phyloP scores from a whole-genome alignment of 2,888 invertebrate genomes.

The Orchesellides sinensis region DNA sequence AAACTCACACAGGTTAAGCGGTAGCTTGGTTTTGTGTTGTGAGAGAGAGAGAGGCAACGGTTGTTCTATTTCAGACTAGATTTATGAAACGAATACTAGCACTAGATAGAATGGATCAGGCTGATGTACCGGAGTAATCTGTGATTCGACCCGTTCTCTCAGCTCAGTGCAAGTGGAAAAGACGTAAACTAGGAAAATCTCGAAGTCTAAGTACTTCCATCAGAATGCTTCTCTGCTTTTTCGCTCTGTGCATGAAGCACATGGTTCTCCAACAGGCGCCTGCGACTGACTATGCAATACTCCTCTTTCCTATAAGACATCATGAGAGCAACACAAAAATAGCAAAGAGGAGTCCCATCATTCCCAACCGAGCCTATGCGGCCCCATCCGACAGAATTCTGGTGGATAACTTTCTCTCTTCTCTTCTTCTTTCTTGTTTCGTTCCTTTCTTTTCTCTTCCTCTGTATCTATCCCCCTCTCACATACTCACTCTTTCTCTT shows the following conservation, averaged over 20 bases:
- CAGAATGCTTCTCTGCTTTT: slow-evolving; percentile 29
- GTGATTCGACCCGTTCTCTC: slow-evolving; percentile 57
- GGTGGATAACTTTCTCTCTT: slow-evolving; percentile 48
- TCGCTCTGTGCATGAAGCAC: slow-evolving; percentile 62
- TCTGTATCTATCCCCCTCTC: slow-evolving; percentile 19
- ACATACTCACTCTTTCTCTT: slow-evolving; percentile 13
- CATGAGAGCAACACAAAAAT: slow-evolving; percentile 16
- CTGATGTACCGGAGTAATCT: slow-evolving; percentile 62
- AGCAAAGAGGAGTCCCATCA: slow-evolving; percentile 57
- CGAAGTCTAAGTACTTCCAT: slow-evolving; percentile 48
- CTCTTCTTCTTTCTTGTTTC: slow-evolving; percentile 41
- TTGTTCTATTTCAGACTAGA: slow-evolving; percentile 48
- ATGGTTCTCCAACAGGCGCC: slow-evolving; percentile 71
- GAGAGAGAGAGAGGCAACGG: slow-evolving; percentile 14
- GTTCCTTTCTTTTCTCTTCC: slow-evolving; percentile 40
- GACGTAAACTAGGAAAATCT: slow-evolving; percentile 39
- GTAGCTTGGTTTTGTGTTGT: slow-evolving; percentile 5
- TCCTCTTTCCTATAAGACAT: slow-evolving; percentile 8
- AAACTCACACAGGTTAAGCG: slow-evolving; percentile 26
- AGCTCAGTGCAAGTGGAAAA: slow-evolving; percentile 54
- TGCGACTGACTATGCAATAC: slow-evolving; percentile 66
- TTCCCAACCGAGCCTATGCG: slow-evolving; percentile 64
- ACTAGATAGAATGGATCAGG: slow-evolving; percentile 41
- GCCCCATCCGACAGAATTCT: slow-evolving; percentile 62
- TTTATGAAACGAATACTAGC: slow-evolving; percentile 46